Percentiles rank a stretch among this genome's conserved stretches.
These are phyloP conservation scores for Drosophila falleni DNA, from an alignment of 2,888 invertebrate species.

Conservation along the genomic window DNA sequence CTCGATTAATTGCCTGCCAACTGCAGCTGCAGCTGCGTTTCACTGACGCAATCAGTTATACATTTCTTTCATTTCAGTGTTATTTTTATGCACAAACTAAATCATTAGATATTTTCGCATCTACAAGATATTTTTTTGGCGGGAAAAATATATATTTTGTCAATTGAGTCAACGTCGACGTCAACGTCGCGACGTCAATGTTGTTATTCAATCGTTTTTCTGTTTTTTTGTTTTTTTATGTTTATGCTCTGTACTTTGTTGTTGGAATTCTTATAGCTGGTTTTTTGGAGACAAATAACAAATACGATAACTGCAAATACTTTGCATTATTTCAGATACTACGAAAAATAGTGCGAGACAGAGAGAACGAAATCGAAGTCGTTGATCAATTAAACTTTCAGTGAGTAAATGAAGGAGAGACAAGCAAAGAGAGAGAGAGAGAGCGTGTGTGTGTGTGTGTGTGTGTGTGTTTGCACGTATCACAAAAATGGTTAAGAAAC, in stretches of 20 bases:
- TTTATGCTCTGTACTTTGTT: conserved; percentile 17
- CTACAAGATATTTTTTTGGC: conserved; percentile 54
- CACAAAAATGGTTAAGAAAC: conserved; percentile 43
- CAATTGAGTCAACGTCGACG: conserved; percentile 30
- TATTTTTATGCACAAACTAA: conserved; percentile 41
- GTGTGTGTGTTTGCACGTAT: not conserved
- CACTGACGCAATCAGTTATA: conserved; percentile 53
- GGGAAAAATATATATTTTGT: conserved; percentile 47
- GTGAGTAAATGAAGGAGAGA: conserved; percentile 7
- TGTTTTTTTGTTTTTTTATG: conserved; percentile 28
- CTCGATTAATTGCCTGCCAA: conserved; percentile 67
- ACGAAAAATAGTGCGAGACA: conserved; percentile 7
- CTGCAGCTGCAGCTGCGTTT: conserved; percentile 35
- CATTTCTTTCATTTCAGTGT: conserved; percentile 20
- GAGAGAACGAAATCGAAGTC: conserved; percentile 22
- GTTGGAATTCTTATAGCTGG: conserved; percentile 8
- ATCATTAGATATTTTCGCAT: not conserved
- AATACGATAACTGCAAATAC: conserved; percentile 9
- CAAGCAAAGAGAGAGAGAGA: not conserved
- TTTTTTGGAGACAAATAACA: conserved; percentile 7
- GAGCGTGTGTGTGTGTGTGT: not conserved
- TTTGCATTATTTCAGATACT: conserved; percentile 13
- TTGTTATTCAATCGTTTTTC: conserved; percentile 65
- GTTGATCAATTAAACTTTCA: conserved; percentile 23
- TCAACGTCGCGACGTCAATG: conserved; percentile 16